phyloP scores from a whole-genome alignment of 2,888 invertebrate species.

The Strigamia crassipes region DNA sequence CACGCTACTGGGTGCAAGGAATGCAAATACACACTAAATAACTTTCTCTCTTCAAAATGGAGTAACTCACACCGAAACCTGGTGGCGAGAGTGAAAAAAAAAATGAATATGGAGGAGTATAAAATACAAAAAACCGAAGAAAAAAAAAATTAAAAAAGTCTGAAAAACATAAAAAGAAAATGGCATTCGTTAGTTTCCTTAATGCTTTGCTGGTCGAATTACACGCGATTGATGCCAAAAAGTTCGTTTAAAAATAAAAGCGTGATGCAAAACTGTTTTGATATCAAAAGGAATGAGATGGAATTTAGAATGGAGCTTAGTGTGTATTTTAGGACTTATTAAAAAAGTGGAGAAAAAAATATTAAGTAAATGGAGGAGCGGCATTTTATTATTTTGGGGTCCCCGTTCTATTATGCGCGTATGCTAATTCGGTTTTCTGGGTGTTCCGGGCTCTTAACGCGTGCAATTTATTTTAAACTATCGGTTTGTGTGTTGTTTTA shows the following conservation, averaged over 20 bases:
- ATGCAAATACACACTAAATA: conserved; percentile 36
- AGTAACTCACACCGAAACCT: neutral
- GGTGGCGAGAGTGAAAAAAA: neutral
- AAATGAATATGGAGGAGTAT: neutral
- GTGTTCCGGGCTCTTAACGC: no score
- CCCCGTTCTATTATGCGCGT: no score
- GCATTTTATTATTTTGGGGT: neutral
- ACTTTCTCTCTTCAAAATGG: neutral
- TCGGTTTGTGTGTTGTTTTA: no score
- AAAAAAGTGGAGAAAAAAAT: neutral
- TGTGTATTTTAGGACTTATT: conserved; percentile 2
- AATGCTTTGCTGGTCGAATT: conserved; percentile 40
- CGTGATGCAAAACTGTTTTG: conserved; percentile 40
- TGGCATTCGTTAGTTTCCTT: neutral
- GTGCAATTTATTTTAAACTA: no score
- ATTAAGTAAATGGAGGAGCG: neutral
- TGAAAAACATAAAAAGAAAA: neutral
- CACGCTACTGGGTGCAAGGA: conserved; percentile 42
- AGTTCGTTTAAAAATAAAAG: conserved; percentile 28
- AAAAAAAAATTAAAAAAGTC: neutral
- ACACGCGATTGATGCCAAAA: conserved; percentile 40
- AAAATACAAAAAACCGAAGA: neutral
- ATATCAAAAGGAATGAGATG: conserved; percentile 39
- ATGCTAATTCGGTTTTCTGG: no score
- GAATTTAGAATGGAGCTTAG: conserved; percentile 28